Percentiles rank a stretch among this genome's conserved stretches.
These are phyloP conservation scores for Phaenicophaeus curvirostris DNA, from an alignment of 2,797 vertebrate species.

Conservation along the genomic window DNA sequence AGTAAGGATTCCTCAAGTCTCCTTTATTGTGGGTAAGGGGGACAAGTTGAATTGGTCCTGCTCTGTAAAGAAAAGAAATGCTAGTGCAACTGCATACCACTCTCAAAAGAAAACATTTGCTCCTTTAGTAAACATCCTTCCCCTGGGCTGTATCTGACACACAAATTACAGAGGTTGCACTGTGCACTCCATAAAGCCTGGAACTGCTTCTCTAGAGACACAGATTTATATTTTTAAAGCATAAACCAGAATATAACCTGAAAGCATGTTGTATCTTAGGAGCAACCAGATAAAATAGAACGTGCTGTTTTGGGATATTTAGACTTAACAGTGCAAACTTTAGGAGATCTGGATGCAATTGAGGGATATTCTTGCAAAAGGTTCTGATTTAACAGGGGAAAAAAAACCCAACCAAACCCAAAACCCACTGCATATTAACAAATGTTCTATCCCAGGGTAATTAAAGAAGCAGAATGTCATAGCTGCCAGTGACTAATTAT, in stretches of 20 bases:
- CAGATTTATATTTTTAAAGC: not conserved
- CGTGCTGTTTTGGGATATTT: not conserved
- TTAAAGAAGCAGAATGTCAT: not conserved
- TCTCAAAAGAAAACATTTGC: not conserved
- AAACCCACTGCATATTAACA: conserved; percentile 12
- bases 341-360: not conserved
- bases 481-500: conserved; percentile 21
- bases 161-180: not conserved
- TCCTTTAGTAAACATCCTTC: not conserved
- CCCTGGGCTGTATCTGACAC: not conserved
- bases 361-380: not conserved
- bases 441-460: not conserved
- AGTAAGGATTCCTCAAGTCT: not conserved
- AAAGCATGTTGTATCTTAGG: not conserved
- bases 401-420: not conserved
- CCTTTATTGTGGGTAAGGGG: not conserved
- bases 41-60: not conserved
- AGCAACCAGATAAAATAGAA: not conserved
- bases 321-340: not conserved
- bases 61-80: not conserved
- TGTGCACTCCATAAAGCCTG: not conserved
- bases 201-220: not conserved
- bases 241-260: not conserved
- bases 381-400: conserved; percentile 5
- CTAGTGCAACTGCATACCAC: fast-evolving